These are phyloP conservation scores for Amiota communis DNA, from an alignment of 2,888 invertebrate genomes.

Conservation along the genomic window DNA sequence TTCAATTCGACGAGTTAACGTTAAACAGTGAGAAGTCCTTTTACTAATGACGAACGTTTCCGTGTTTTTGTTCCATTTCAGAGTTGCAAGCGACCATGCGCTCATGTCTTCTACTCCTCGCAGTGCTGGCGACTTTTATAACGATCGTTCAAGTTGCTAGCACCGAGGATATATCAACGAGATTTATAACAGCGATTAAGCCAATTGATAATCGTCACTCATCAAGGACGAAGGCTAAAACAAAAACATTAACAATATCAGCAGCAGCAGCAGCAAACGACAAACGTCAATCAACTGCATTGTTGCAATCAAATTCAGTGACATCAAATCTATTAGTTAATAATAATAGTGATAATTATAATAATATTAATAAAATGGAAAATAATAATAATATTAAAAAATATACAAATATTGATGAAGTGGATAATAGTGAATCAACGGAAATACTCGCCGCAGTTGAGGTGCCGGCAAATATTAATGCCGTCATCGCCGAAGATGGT, in stretches of 20 bases:
- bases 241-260: conserved; percentile 41
- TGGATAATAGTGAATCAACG: neutral
- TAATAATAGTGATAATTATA: conserved; percentile 48
- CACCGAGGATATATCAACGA: conserved; percentile 73
- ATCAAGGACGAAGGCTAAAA: conserved; percentile 4
- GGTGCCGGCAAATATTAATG: conserved; percentile 52
- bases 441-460: conserved; percentile 52
- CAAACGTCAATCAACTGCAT: conserved; percentile 40
- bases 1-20: conserved; percentile 15
- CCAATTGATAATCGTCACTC: conserved; percentile 42
- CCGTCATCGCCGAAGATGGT: conserved; percentile 55
- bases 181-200: conserved; percentile 67
- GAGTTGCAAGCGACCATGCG: conserved; percentile 75
- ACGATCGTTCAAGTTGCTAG: conserved; percentile 74
- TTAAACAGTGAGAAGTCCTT: conserved; percentile 56
- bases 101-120: conserved; percentile 74
- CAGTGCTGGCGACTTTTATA: conserved; percentile 75
- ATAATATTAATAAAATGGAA: conserved; percentile 51
- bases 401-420: conserved; percentile 29
- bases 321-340: conserved; percentile 47
- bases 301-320: conserved; percentile 38
- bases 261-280: conserved; percentile 33
- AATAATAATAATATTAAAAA: conserved; percentile 44
- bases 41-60: conserved; percentile 63
- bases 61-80: conserved; percentile 71